Percentiles rank a stretch among this genome's conserved stretches.
phyloP scores from a whole-genome alignment of 2,888 invertebrate species.

The Heterodera filipjevi region DNA sequence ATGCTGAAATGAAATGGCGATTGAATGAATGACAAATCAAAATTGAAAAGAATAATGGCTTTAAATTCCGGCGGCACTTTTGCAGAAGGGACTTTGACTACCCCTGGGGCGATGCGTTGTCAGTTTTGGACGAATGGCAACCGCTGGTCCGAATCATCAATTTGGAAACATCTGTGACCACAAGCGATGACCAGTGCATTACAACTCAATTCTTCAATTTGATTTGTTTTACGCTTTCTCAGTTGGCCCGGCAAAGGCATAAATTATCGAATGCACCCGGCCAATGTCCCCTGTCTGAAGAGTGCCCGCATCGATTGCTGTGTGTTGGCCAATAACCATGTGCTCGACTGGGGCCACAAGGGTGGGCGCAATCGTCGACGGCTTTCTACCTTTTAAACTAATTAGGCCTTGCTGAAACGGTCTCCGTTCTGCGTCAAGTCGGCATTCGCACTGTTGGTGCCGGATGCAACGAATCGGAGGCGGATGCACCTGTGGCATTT shows the following conservation, averaged over 20 bases:
- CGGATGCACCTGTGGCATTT: constrained; percentile 5
- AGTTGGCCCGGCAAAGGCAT: constrained; percentile 13
- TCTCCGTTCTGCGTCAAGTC: neutral
- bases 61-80: neutral
- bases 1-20: neutral
- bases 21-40: neutral
- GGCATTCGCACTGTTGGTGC: constrained; percentile 18
- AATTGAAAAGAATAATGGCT: neutral
- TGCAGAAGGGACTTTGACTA: neutral
- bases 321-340: constrained; percentile 21
- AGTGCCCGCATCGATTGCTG: constrained; percentile 18
- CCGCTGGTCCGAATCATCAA: constrained; percentile 13
- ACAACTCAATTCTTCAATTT: neutral
- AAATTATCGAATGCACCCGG: constrained; percentile 18
- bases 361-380: neutral
- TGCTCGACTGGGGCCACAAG: constrained; percentile 25
- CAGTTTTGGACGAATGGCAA: neutral
- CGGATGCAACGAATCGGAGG: constrained; percentile 6
- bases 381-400: neutral
- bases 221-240: neutral
- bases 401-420: constrained; percentile 15
- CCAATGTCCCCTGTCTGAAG: neutral
- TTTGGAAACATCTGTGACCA: constrained; percentile 19
- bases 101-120: constrained; percentile 14
- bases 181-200: constrained; percentile 3